phyloP scores from a whole-genome alignment of 2,888 invertebrate genomes.

The Ennomos quercinarius region DNA sequence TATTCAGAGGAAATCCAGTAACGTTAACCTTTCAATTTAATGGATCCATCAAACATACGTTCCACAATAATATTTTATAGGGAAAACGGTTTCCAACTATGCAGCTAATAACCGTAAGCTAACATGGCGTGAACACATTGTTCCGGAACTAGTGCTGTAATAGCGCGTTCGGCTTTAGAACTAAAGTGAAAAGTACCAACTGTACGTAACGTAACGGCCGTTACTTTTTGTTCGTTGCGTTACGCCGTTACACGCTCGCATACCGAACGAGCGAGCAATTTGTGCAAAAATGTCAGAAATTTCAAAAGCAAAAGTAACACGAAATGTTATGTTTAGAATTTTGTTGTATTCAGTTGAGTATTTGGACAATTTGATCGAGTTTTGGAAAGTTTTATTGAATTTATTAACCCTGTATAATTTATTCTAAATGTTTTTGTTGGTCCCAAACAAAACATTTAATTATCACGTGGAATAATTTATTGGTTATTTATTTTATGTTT shows the following conservation, averaged over 20 bases:
- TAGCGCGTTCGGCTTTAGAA: slow-evolving; percentile 11
- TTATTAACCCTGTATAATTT: background rate
- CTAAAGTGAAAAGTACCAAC: slow-evolving; percentile 23
- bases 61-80: too few species aligned
- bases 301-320: slow-evolving; percentile 19
- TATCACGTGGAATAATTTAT: too few species aligned
- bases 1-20: too few species aligned
- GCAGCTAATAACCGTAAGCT: slow-evolving; percentile 2
- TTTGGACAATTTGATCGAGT: background rate
- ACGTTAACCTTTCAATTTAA: too few species aligned
- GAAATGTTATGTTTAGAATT: slow-evolving; percentile 12
- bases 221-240: slow-evolving; percentile 31
- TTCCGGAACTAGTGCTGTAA: background rate
- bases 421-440: background rate
- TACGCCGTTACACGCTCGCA: slow-evolving; percentile 25
- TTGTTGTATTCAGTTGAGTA: slow-evolving; percentile 5
- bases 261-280: slow-evolving; percentile 21
- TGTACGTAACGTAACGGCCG: slow-evolving; percentile 20
- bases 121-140: slow-evolving; percentile 3
- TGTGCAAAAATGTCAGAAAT: slow-evolving; percentile 24
- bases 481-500: too few species aligned
- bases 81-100: too few species aligned
- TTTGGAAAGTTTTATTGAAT: background rate
- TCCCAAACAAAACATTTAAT: background rate
- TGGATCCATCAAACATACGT: too few species aligned